Conservation (phyloP, 2,113 vertebrate species). For the Phaethornis superciliosus region DNA sequence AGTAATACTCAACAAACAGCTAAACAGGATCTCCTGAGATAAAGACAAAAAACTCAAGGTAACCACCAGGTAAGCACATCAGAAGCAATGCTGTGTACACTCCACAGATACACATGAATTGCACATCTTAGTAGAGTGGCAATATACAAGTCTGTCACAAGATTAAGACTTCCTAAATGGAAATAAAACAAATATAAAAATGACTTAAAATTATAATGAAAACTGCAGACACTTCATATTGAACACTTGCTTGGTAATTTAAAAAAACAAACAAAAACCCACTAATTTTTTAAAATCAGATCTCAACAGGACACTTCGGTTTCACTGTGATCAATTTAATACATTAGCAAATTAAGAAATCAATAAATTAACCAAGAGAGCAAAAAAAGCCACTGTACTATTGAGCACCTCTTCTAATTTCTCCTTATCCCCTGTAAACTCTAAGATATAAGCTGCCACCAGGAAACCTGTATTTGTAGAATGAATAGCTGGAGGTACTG, state of each 20-base stretch:
- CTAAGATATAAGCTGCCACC: not conserved
- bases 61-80: not conserved
- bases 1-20: conserved; percentile 88
- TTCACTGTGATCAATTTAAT: not conserved
- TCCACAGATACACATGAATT: fast-evolving
- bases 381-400: not conserved
- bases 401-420: not conserved
- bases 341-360: not conserved
- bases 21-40: conserved; percentile 84
- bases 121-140: not conserved
- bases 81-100: not conserved
- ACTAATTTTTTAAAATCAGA: not conserved
- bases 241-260: not conserved
- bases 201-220: not conserved
- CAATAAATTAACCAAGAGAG: not conserved
- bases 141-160: not conserved
- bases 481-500: not conserved
- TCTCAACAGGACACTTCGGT: not conserved
- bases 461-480: not conserved
- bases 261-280: not conserved
- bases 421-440: not conserved
- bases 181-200: not conserved
- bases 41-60: conserved; percentile 4
- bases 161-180: not conserved
- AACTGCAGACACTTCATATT: not conserved